Conservation (phyloP, 2,797 vertebrate genomes). For the Percopsis omiscomaycus region DNA sequence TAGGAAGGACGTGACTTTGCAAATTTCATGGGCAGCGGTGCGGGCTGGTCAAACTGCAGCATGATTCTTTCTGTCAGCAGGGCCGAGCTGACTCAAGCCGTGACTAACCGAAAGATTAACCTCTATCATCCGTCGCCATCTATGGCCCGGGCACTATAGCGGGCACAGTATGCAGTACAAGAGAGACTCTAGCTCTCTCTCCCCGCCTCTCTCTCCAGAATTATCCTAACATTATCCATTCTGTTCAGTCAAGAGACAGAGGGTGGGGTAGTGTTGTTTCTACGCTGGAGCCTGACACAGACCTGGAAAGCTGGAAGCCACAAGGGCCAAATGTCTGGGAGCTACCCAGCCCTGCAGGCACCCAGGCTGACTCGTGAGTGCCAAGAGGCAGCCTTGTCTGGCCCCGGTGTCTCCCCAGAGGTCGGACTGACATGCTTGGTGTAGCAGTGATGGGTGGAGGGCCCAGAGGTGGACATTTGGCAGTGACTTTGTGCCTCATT, state of each 20-base stretch:
- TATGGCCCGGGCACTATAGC: constrained; percentile 39
- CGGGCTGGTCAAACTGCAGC: constrained; percentile 54
- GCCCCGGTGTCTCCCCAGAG: constrained; percentile 30
- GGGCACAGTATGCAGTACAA: constrained; percentile 47
- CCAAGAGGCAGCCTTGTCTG: constrained; percentile 44
- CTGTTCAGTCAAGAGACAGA: constrained; percentile 32
- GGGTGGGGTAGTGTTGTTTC: constrained; percentile 54
- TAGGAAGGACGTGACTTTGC: constrained; percentile 58
- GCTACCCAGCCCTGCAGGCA: constrained; percentile 59
- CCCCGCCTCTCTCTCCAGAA: constrained; percentile 28
- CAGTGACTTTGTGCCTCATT: constrained; percentile 31
- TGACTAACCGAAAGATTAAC: constrained; percentile 73
- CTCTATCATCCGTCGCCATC: constrained; percentile 64
- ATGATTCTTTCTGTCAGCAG: constrained; percentile 59
- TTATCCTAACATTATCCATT: constrained; percentile 41
- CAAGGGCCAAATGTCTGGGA: constrained; percentile 59
- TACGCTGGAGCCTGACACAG: constrained; percentile 51
- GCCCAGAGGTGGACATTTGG: constrained; percentile 34
- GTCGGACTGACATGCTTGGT: constrained; percentile 18
- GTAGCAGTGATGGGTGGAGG: constrained; percentile 19
- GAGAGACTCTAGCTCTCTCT: constrained; percentile 33
- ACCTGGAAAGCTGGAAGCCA: constrained; percentile 58
- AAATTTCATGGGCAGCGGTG: constrained; percentile 26
- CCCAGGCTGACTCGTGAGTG: constrained; percentile 32
- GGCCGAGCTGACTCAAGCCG: constrained; percentile 73